A percentile compares a stretch with the other conserved stretches of the same genome.
Conservation (phyloP, 2,113 vertebrate species). For the Apodemus speciosus region DNA sequence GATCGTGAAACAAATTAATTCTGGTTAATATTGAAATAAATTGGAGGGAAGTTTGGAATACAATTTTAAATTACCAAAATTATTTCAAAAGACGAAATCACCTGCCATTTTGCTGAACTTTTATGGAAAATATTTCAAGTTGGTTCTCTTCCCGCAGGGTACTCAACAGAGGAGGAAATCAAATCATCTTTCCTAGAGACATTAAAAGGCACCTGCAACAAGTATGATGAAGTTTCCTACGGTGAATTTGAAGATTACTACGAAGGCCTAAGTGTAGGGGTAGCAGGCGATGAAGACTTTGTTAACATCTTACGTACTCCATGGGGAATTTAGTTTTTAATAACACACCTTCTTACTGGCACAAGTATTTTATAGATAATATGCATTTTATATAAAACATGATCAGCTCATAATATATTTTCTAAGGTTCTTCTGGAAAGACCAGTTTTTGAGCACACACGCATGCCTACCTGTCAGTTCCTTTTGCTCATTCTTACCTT, state of each 20-base stretch:
- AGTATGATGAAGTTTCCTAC: slow-evolving; percentile 84
- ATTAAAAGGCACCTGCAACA: slow-evolving; percentile 82
- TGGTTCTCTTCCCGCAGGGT: slow-evolving; percentile 80
- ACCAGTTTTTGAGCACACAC: neutral
- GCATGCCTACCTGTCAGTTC: neutral
- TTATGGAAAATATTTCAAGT: slow-evolving; percentile 57
- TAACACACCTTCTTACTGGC: neutral
- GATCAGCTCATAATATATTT: slow-evolving; percentile 19
- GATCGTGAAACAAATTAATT: slow-evolving; percentile 2
- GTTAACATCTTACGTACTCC: slow-evolving; percentile 84
- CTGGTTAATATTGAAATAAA: slow-evolving; percentile 39
- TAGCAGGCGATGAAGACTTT: slow-evolving; percentile 86
- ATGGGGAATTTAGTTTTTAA: slow-evolving; percentile 87
- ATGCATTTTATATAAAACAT: slow-evolving; percentile 44
- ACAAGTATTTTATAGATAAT: slow-evolving; percentile 32
- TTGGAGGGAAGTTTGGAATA: neutral
- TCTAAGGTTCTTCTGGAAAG: neutral
- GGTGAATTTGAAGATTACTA: slow-evolving; percentile 91
- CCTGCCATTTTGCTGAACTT: slow-evolving; percentile 13
- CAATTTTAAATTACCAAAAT: slow-evolving; percentile 34
- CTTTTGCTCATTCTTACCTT: neutral
- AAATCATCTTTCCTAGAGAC: slow-evolving; percentile 85
- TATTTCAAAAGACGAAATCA: slow-evolving; percentile 8
- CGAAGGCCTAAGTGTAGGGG: slow-evolving; percentile 88
- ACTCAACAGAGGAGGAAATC: slow-evolving; percentile 86